Evolutionary conservation across 2,888 invertebrate genomes (phyloP).

Genomic region (Archips xylosteana): DNA sequence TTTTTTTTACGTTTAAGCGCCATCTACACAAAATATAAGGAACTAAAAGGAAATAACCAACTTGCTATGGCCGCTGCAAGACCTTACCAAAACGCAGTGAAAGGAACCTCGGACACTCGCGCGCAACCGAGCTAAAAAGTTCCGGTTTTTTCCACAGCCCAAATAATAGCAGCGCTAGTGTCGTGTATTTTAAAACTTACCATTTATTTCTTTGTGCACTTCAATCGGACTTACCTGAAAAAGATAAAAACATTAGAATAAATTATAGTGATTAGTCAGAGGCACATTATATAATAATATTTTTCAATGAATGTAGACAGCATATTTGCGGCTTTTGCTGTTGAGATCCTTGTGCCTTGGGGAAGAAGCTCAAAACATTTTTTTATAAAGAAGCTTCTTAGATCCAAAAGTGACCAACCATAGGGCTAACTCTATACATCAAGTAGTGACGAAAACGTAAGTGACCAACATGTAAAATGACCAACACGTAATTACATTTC

Average conservation of each 20-base stretch:
- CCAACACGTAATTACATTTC: too few relatives aligned
- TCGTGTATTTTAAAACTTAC: constrained; percentile 20
- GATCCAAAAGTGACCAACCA: too few relatives aligned
- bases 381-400: too few relatives aligned
- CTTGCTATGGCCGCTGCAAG: neutral
- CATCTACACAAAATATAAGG: constrained; percentile 19
- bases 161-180: constrained; percentile 29
- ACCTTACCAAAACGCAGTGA: constrained; percentile 45
- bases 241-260: neutral
- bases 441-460: too few relatives aligned
- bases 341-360: too few relatives aligned
- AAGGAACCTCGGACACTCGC: constrained; percentile 44
- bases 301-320: too few relatives aligned
- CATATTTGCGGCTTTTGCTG: too few relatives aligned
- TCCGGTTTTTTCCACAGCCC: constrained; percentile 23
- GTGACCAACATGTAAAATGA: too few relatives aligned
- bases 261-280: too few relatives aligned
- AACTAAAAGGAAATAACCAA: neutral
- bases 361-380: too few relatives aligned
- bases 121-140: constrained; percentile 41
- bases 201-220: neutral
- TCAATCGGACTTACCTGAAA: constrained; percentile 42
- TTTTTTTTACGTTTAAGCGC: neutral
- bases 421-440: too few relatives aligned
- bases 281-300: too few relatives aligned